Conservation (phyloP, 2,797 vertebrate genomes). For the Brachyalestes nurse region DNA sequence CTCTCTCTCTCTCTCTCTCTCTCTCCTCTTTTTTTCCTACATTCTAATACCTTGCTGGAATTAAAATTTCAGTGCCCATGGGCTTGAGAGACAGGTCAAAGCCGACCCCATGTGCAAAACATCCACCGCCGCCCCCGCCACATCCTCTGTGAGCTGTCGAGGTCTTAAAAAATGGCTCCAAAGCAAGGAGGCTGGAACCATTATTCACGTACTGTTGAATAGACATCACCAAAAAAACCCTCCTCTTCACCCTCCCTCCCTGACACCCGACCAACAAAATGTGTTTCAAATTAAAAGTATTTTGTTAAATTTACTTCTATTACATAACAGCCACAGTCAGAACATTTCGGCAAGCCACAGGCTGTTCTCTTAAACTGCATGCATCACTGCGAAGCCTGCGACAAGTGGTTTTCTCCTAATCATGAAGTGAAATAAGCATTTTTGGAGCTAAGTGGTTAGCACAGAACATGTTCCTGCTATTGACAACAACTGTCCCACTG, state of each 20-base stretch:
- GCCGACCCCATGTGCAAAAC: conserved; percentile 27
- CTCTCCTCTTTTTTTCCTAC: neutral
- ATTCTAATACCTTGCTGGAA: conserved; percentile 27
- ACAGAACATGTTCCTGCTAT: conserved; percentile 37
- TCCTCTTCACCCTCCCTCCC: conserved; percentile 10
- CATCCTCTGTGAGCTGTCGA: conserved; percentile 66
- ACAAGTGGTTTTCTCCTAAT: conserved; percentile 33
- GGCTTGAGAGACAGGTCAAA: conserved; percentile 46
- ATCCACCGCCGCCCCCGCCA: conserved; percentile 26
- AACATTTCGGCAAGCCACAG: conserved; percentile 66
- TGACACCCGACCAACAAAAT: conserved; percentile 62
- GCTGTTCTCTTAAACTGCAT: conserved; percentile 66
- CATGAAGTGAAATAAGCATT: conserved; percentile 29
- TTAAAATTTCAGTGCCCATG: conserved; percentile 40
- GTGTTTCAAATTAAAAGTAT: conserved; percentile 80
- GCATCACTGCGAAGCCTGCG: conserved; percentile 22
- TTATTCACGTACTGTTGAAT: conserved; percentile 75
- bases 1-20: conserved; percentile 38
- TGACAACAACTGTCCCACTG: conserved; percentile 16
- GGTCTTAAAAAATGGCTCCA: conserved; percentile 76
- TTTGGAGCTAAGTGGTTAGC: conserved; percentile 34
- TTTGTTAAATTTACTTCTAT: conserved; percentile 73
- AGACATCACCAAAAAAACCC: conserved; percentile 60
- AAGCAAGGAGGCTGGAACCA: conserved; percentile 71
- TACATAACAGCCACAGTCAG: conserved; percentile 73